Evolutionary conservation across 2,888 invertebrate genomes (phyloP), one percentile per base, ranked within the genome.

Genomic region (Augochlorella aurata): DNA sequence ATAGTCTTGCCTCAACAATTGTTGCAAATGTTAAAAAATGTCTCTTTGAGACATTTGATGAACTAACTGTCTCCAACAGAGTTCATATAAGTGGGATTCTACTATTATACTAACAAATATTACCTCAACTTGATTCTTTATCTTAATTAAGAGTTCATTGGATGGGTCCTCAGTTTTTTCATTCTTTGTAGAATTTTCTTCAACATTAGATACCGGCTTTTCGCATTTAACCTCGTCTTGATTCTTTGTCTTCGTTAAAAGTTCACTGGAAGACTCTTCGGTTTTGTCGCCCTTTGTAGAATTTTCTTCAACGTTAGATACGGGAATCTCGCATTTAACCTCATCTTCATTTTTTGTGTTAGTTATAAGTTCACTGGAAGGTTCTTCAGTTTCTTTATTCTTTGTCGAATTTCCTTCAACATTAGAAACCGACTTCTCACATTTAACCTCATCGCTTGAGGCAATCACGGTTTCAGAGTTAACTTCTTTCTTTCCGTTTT

Each of bases 41-140:
- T 29, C 29, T 29, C 29, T 29, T 29, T 29, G 3, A 29, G 29
- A 29, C n/a, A n/a, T n/a, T n/a, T n/a, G n/a, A n/a, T 38, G 38
- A 38, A 3, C 38, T 38, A 38, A 4, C 3, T 38, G 38, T 38
- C 3, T 38, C 38, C 7, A 29, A 29, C 38, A 38, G 38, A 5
- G 5, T 38, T 38, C 38, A 38, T 5, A 5, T 38, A 38, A 38
- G 3, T 38, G 38, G 38, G 38, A 38, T 5, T 38, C 38, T 38
- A 38, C 38, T 5, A 38, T 4, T 5, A 38, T 29, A 45, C 16
- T 47, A 21, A 12, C n/a, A 65, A 66, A 63, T 14, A 38, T 38
- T 89, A 92, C 93, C 89, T 93, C 93, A 4, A 93, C 65, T 83
- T 91, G 92, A 67, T 83, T 69, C 74, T 87, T 91, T 18, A 93